phyloP scores from a whole-genome alignment of 2,797 vertebrate species.

The Delichon dasypus region DNA sequence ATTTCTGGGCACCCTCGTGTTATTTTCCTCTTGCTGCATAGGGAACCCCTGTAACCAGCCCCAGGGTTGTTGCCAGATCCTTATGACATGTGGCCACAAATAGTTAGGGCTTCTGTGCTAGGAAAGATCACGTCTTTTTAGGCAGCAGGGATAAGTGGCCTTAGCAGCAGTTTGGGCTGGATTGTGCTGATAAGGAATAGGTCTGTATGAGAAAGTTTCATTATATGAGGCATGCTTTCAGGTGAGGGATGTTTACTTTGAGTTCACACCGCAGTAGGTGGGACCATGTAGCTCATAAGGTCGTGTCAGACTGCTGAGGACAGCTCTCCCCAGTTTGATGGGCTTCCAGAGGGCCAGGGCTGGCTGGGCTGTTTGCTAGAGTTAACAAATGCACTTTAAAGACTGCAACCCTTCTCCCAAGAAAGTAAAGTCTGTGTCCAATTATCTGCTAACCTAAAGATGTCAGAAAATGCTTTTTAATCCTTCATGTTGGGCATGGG shows the following conservation, averaged over 20 bases:
- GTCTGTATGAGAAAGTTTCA: background rate
- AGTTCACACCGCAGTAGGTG: background rate
- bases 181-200: background rate
- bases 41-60: background rate
- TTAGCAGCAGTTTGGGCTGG: background rate
- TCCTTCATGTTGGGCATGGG: background rate
- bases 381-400: background rate
- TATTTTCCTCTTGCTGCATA: background rate
- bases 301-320: background rate
- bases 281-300: background rate
- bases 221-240: background rate
- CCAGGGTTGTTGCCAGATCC: background rate
- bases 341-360: background rate
- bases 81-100: accelerated
- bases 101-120: background rate
- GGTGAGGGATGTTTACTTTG: background rate
- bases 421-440: background rate
- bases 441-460: background rate
- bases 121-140: background rate
- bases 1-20: background rate
- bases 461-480: conserved; percentile 6
- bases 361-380: background rate
- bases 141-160: background rate
- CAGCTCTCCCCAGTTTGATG: background rate
- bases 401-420: background rate